Conservation (phyloP, 2,888 invertebrate genomes). For the Drosophila ezoana region DNA sequence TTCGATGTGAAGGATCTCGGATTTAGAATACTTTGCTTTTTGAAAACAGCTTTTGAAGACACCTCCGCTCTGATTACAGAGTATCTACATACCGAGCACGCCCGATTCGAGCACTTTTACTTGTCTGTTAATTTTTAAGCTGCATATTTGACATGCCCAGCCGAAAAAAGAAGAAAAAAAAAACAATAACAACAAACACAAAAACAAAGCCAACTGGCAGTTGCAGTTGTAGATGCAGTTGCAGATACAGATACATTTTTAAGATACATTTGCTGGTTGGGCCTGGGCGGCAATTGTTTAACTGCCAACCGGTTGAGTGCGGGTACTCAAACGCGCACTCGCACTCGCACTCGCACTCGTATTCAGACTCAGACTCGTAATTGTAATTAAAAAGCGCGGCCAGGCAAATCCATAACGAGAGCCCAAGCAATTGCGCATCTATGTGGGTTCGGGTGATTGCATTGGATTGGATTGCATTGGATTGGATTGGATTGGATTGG, state of each 20-base stretch:
- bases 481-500: slow-evolving; percentile 15
- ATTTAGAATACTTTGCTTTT: no score
- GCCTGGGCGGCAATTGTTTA: slow-evolving; percentile 52
- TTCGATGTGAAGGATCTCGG: no score
- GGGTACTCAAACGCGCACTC: slow-evolving; percentile 18
- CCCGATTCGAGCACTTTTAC: no score
- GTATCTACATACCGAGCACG: no score
- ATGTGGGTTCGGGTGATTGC: slow-evolving; percentile 36
- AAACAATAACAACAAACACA: no score
- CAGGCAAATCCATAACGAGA: slow-evolving; percentile 21
- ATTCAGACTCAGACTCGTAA: slow-evolving; percentile 23
- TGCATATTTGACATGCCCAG: slow-evolving; percentile 43
- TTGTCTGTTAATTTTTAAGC: neutral
- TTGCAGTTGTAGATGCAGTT: slow-evolving; percentile 38
- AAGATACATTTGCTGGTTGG: slow-evolving; percentile 24
- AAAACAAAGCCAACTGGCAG: slow-evolving; percentile 12
- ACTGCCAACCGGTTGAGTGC: slow-evolving; percentile 48
- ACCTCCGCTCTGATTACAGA: no score
- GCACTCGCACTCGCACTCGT: slow-evolving; percentile 15
- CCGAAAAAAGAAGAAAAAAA: neutral
- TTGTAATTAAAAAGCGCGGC: slow-evolving; percentile 66
- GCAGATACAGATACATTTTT: slow-evolving; percentile 30
- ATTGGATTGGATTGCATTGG: slow-evolving; percentile 24
- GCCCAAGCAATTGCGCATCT: slow-evolving; percentile 45
- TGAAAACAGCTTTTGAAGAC: no score